Evolutionary conservation across 1,140 invertebrate species (phyloP), one percentile per base, ranked within the genome.

Genomic region (Brachionus koreanus): DNA sequence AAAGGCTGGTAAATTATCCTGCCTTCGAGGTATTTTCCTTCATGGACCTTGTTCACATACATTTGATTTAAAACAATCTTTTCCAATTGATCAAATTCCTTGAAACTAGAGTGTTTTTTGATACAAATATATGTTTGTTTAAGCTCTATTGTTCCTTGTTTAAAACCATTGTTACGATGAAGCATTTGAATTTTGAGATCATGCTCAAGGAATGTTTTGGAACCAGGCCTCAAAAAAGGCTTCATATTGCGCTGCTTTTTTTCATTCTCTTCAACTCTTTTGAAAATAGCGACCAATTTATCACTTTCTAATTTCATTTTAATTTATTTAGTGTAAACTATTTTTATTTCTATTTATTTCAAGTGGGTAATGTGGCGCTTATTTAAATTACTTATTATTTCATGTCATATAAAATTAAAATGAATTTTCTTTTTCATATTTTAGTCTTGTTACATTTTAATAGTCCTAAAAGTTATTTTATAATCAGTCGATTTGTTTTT

Each of bases 21-120:
- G 10, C 19, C 76, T 61, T 79, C 76, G 6, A 79, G n/a, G 57
- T 61, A 79, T 19, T 42, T 57, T 29, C 76, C 76, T 25, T 65
- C n/a, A 65, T 79, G 76, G 0, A 79, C 76, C 33, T 79, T 57
- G 33, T 57, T 57, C 10, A 79, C 76, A 57, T 39, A 61, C 76
- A 79, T 79, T 29, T 79, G 35, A 5, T 39, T 61, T 13, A 79
- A 13, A 5, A 13, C 57, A 13, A 79, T 61, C 35, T 57, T 61
- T 42, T 57, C 23, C 13, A 79, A 25, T 13, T 79, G 23, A 25
- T 39, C 9, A 9, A 57, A 65, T 2, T 37, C 12, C 25, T 79
- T 79, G 16, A 37, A 23, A 35, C 76, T 42, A 12, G 39, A 61
- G 35, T 79, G 76, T 29, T 79, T 79, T 61, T 79, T 25, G 12